Evolutionary conservation across 2,888 invertebrate species (phyloP).

Genomic region (Harpalus rufipes): DNA sequence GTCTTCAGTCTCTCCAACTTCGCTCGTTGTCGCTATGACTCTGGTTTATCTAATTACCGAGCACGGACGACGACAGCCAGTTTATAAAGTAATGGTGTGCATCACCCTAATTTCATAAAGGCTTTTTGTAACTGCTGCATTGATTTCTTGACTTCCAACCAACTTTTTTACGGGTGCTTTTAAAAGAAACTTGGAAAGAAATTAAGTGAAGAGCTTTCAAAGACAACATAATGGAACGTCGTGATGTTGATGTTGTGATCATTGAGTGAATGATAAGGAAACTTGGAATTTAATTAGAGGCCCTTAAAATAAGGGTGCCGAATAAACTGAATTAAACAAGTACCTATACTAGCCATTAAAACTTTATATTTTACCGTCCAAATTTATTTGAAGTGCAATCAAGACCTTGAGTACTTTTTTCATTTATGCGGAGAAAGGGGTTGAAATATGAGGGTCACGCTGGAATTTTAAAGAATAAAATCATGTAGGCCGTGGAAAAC

Average conservation of each 20-base stretch:
- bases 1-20: slow-evolving; percentile 34
- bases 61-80: slow-evolving; percentile 40
- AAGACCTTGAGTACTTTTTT: background rate
- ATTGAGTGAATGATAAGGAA: background rate
- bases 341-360: background rate
- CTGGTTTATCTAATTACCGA: slow-evolving; percentile 53
- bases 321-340: background rate
- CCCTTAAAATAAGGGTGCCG: background rate
- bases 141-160: slow-evolving; percentile 28
- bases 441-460: too few relatives aligned
- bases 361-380: background rate
- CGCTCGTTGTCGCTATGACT: slow-evolving; percentile 41
- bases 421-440: background rate
- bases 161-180: slow-evolving; percentile 36
- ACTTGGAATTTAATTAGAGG: background rate
- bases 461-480: too few relatives aligned
- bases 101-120: slow-evolving; percentile 52
- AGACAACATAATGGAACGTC: slow-evolving; percentile 13
- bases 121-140: slow-evolving; percentile 47
- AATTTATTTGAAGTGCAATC: background rate
- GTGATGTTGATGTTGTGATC: background rate
- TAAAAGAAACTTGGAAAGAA: slow-evolving; percentile 43
- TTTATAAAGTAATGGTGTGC: slow-evolving; percentile 53
- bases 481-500: too few relatives aligned
- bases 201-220: slow-evolving; percentile 28